Evolutionary conservation across 1,140 invertebrate species (phyloP), one percentile per base, ranked within the genome.

Genomic region (Tetraneura akinire): DNA sequence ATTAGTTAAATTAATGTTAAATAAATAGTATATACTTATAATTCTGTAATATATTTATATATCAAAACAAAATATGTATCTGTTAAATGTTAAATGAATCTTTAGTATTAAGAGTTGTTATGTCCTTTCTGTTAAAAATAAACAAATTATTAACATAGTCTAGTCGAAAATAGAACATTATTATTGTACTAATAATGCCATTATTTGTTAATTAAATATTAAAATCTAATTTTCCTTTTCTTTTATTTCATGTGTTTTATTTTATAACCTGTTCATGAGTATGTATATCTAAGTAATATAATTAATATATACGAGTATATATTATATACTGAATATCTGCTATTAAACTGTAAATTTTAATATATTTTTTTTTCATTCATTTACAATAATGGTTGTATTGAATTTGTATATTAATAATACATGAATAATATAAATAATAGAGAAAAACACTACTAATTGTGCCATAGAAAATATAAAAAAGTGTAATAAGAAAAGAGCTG

Each of bases 111-210:
- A 76, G 32, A 26, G 32, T 76, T 70, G 66, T 70, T 76, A 51
- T 76, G 55, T 76, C 55, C 37, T 57, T 60, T 76, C 32, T 76
- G 73, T 76, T 60, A 57, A 57, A 55, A 76, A 76, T 1, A 60
- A 76, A 49, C 23, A 70, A 70, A 70, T 70, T 76, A 76, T 76
- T 76, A 76, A 76, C 73, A 76, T 76, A 76, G 73, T 76, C 73
- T 76, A 76, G 73, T 76, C 73, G 51, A 47, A 76, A 76, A 74
- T 49, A 74, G 51, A 74, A 55, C 0, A n/a, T 55, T 74, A 74
- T 74, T 74, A 55, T 74, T 37, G n/a, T 55, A 74, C 51, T 74
- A 74, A 74, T 74, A 74, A 74, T 55, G 51, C 21, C 32, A 74
- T 55, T 74, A 74, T 55, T 74, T 55, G 51, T 74, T 74, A 55